phyloP scores from a whole-genome alignment of 2,888 invertebrate species.

The Diaphora mendica region DNA sequence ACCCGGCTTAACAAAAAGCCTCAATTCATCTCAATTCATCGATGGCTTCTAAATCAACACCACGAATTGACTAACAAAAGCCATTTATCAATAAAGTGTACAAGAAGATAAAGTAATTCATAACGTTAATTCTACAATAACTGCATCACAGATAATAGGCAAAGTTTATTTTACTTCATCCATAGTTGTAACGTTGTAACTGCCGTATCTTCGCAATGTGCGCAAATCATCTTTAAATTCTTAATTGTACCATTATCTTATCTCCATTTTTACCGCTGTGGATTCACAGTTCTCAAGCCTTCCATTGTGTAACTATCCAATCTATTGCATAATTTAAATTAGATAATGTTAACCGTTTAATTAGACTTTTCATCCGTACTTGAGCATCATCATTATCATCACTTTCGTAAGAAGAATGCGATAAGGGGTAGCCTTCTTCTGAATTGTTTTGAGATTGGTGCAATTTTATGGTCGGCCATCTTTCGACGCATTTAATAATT shows the following conservation, averaged over 20 bases:
- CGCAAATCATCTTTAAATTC: not conserved
- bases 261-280: not conserved
- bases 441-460: no score
- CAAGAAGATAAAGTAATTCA: not conserved
- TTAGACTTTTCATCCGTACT: no score
- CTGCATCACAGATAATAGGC: not conserved
- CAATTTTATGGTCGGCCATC: no score
- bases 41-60: no score
- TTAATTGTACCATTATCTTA: not conserved
- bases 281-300: not conserved
- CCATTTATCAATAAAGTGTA: not conserved
- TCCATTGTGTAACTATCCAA: not conserved
- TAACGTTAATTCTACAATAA: no score
- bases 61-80: not conserved
- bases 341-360: not conserved
- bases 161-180: not conserved
- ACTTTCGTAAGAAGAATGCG: no score
- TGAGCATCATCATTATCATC: no score
- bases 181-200: not conserved
- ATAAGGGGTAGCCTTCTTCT: no score
- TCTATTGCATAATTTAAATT: not conserved
- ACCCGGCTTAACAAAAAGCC: no score
- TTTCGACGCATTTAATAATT: no score
- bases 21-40: no score
- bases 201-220: not conserved